These are phyloP conservation scores for Montipora cactus DNA, from an alignment of 64 coral and sea anemone species.

Conservation along the genomic window DNA sequence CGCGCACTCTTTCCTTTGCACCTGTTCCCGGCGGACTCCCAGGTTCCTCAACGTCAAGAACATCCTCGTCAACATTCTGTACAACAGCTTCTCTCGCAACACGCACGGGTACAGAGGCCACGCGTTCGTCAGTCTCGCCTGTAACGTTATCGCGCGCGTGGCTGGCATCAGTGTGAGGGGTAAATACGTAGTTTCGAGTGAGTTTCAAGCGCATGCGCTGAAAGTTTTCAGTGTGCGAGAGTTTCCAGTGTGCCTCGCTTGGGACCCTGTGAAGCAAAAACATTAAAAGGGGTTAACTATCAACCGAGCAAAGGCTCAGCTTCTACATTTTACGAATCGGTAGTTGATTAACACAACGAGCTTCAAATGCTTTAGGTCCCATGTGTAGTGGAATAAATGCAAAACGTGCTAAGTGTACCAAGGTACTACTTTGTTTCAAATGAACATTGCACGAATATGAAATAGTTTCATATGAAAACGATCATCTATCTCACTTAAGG, in stretches of 20 bases:
- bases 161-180: constrained; percentile 83
- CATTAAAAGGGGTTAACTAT: neutral
- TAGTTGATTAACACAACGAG: no score
- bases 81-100: constrained; percentile 86
- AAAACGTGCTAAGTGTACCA: no score
- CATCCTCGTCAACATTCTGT: constrained; percentile 70
- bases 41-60: constrained; percentile 63
- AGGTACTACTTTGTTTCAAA: no score
- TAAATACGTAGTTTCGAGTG: constrained; percentile 84
- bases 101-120: constrained; percentile 36
- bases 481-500: no score
- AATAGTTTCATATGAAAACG: no score
- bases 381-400: no score
- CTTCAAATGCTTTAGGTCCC: no score
- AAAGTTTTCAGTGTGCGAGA: constrained; percentile 91
- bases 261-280: constrained; percentile 43
- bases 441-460: no score
- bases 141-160: constrained; percentile 57
- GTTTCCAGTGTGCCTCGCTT: constrained; percentile 83
- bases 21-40: constrained; percentile 41
- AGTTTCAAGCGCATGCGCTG: constrained; percentile 97
- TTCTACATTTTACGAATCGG: no score
- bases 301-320: no score
- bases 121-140: neutral
- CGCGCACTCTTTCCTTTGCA: neutral